A percentile compares a stretch with the other conserved stretches of the same genome.
Evolutionary conservation across 2,888 invertebrate species (phyloP).

Genomic region (Amphipoea lucens): DNA sequence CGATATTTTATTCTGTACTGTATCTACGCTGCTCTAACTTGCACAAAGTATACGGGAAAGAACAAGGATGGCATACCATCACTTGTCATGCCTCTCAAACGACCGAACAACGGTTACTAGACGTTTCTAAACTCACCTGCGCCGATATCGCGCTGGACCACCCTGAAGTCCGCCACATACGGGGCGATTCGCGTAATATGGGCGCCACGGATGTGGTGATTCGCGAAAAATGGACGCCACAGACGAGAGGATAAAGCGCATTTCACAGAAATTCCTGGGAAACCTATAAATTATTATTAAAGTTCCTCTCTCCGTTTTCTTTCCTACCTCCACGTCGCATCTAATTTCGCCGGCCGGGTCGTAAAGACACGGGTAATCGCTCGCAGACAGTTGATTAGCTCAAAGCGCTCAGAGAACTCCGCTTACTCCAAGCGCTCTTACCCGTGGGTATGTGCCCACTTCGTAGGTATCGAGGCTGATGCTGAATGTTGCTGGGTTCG

Average conservation of each 20-base stretch:
- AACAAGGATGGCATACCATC: no score
- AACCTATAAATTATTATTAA: background rate
- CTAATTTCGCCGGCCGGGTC: slow-evolving; percentile 51
- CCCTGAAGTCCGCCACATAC: no score
- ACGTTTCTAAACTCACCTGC: no score
- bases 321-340: slow-evolving; percentile 28
- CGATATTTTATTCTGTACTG: no score
- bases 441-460: background rate
- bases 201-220: no score
- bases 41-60: no score
- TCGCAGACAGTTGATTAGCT: slow-evolving; percentile 61
- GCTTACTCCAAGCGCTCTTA: slow-evolving; percentile 9
- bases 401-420: slow-evolving; percentile 49
- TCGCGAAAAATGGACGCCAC: no score
- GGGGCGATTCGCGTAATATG: no score
- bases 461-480: slow-evolving; percentile 2
- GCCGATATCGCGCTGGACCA: no score
- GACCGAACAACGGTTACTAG: no score
- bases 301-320: background rate
- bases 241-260: background rate
- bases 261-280: background rate
- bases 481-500: background rate
- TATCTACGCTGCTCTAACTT: no score
- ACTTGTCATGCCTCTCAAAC: no score
- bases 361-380: slow-evolving; percentile 61